Evolutionary conservation across 2,113 vertebrate species (phyloP).

Genomic region (Halichoerus grypus): DNA sequence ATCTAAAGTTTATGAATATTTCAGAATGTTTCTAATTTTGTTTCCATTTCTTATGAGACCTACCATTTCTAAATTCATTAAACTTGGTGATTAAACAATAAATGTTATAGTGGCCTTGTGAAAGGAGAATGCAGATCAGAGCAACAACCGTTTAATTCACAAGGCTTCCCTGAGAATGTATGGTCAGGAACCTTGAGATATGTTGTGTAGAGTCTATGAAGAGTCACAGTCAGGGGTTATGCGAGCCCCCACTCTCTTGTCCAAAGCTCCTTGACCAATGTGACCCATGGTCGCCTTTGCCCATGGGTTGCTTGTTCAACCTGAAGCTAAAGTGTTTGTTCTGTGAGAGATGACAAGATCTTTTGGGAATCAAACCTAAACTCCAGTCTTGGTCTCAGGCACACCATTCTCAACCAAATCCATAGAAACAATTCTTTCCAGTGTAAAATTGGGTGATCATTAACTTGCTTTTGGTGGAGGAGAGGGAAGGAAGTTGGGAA

Average conservation of each 20-base stretch:
- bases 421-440: neutral
- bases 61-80: conserved; percentile 61
- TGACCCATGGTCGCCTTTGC: neutral
- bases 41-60: conserved; percentile 64
- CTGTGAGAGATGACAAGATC: neutral
- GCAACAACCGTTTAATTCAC: neutral
- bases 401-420: neutral
- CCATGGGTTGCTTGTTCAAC: neutral
- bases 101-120: neutral
- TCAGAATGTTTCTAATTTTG: conserved; percentile 69
- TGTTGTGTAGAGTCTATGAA: neutral
- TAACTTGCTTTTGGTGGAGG: neutral
- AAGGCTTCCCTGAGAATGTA: neutral
- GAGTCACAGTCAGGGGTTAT: neutral
- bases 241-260: neutral
- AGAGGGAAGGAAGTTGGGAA: neutral
- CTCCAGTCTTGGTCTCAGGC: neutral
- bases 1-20: conserved; percentile 52
- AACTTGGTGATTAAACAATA: conserved; percentile 18
- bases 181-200: neutral
- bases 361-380: neutral
- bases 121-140: neutral
- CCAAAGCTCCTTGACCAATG: neutral
- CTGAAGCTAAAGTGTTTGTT: neutral
- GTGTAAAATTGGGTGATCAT: neutral